Percentiles rank a stretch among this genome's conserved stretches.
These are phyloP conservation scores for Hepsetus odoe DNA, from an alignment of 2,113 vertebrate species.

Conservation along the genomic window DNA sequence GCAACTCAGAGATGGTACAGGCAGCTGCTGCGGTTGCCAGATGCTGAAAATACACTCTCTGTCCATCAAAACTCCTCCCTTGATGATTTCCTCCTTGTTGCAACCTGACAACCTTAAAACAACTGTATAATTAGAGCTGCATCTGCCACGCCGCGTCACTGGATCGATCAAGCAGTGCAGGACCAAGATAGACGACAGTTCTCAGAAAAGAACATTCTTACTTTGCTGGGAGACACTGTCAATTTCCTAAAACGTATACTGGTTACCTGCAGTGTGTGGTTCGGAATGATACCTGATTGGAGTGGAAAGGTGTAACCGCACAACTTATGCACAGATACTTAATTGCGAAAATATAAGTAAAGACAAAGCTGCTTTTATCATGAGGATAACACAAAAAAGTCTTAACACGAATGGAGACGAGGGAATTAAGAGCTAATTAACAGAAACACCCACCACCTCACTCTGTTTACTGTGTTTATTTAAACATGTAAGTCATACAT, in stretches of 20 bases:
- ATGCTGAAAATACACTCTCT: conserved; percentile 77
- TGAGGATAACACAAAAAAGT: too few relatives aligned
- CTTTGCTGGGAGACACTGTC: conserved; percentile 5
- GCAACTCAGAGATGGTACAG: conserved; percentile 69
- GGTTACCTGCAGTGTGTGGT: not conserved
- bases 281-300: not conserved
- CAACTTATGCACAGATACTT: not conserved
- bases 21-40: conserved; percentile 78
- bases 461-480: too few relatives aligned
- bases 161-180: conserved; percentile 60
- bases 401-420: too few relatives aligned
- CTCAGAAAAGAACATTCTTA: conserved; percentile 27
- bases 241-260: not conserved
- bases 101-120: conserved; percentile 81
- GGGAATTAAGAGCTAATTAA: too few relatives aligned
- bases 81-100: conserved; percentile 73
- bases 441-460: too few relatives aligned
- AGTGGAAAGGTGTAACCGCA: not conserved
- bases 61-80: conserved; percentile 73
- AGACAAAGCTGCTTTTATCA: too few relatives aligned
- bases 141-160: conserved; percentile 71
- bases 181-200: conserved; percentile 47
- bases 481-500: too few relatives aligned
- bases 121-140: conserved; percentile 82
- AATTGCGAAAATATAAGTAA: too few relatives aligned